phyloP scores from a whole-genome alignment of 35 echinoderm and acorn worm species.

The Lytechinus pictus region DNA sequence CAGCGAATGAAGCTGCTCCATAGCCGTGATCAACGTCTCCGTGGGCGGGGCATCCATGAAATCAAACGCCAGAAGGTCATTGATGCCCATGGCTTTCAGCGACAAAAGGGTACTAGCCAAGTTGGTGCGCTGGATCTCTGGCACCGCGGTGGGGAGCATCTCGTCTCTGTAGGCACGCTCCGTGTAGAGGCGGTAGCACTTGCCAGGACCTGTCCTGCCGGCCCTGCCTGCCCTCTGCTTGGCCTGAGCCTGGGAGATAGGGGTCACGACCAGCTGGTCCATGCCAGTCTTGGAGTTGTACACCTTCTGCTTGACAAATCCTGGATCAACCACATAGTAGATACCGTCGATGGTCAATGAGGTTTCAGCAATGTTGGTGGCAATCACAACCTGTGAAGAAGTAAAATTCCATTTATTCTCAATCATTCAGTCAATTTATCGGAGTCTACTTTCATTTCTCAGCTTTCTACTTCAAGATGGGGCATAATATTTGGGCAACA shows the following conservation, averaged over 20 bases:
- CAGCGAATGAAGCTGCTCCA: slow-evolving; percentile 98
- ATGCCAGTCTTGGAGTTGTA: slow-evolving; percentile 97
- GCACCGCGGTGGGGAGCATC: slow-evolving; percentile 96
- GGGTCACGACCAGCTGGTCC: slow-evolving; percentile 99
- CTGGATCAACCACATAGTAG: slow-evolving; percentile 99
- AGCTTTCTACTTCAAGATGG: too few relatives aligned
- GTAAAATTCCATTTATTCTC: too few relatives aligned
- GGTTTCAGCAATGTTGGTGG: slow-evolving; percentile 99
- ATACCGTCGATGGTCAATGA: slow-evolving; percentile 98
- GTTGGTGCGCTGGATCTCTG: slow-evolving; percentile 98
- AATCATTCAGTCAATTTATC: too few relatives aligned
- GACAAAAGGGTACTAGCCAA: slow-evolving; percentile 87
- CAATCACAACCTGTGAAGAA: slow-evolving; percentile 85
- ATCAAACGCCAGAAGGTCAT: slow-evolving; percentile 94
- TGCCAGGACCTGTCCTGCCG: slow-evolving; percentile 86
- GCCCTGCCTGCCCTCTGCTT: slow-evolving; percentile 93
- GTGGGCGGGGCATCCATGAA: slow-evolving; percentile 99
- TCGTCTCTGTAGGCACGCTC: slow-evolving; percentile 99
- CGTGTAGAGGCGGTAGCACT: slow-evolving; percentile 95
- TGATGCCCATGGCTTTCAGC: slow-evolving; percentile 99
- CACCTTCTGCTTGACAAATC: slow-evolving; percentile 97
- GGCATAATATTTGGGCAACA: too few relatives aligned
- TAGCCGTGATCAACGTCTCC: slow-evolving; percentile 96
- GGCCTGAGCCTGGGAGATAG: slow-evolving; percentile 97
- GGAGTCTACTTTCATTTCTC: too few relatives aligned